phyloP scores from a whole-genome alignment of 2,797 vertebrate genomes.

The Tachyglossus aculeatus region DNA sequence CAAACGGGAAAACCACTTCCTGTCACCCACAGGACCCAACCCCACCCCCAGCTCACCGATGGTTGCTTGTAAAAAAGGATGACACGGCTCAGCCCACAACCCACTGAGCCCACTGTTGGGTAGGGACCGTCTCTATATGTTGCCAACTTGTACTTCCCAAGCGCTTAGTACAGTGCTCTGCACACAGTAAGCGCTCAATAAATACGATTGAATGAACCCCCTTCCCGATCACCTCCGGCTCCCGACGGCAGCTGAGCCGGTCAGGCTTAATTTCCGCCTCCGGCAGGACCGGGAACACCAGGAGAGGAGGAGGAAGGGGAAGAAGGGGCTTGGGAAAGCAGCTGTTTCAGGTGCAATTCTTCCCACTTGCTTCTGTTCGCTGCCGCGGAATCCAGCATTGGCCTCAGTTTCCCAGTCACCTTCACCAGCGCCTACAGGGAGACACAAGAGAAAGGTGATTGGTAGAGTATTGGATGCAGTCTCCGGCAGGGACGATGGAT shows the following conservation, averaged over 20 bases:
- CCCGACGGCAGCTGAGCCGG: not conserved
- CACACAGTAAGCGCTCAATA: no score
- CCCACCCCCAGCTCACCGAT: constrained; percentile 39
- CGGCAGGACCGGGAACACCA: constrained; percentile 38
- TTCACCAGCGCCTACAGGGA: constrained; percentile 87
- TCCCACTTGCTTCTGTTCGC: constrained; percentile 92
- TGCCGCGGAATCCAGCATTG: constrained; percentile 91
- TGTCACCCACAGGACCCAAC: constrained; percentile 6
- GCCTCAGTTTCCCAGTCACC: constrained; percentile 92
- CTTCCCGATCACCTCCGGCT: constrained; percentile 38
- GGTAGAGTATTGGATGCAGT: no score
- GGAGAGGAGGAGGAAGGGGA: constrained; percentile 47
- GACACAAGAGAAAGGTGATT: constrained; percentile 4
- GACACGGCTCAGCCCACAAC: constrained; percentile 30
- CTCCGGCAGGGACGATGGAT: no score
- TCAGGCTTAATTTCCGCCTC: constrained; percentile 67
- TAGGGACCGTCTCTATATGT: no score
- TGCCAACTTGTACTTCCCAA: no score
- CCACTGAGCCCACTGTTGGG: no score
- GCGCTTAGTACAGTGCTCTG: no score
- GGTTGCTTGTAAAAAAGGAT: constrained; percentile 33
- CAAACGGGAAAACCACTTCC: constrained; percentile 47
- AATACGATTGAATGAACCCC: no score
- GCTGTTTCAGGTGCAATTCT: constrained; percentile 87
- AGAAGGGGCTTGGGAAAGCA: constrained; percentile 66